Evolutionary conservation across 2,113 vertebrate genomes (phyloP), one percentile per base, ranked within the genome.

Genomic region (Coptodon bakossiorum): DNA sequence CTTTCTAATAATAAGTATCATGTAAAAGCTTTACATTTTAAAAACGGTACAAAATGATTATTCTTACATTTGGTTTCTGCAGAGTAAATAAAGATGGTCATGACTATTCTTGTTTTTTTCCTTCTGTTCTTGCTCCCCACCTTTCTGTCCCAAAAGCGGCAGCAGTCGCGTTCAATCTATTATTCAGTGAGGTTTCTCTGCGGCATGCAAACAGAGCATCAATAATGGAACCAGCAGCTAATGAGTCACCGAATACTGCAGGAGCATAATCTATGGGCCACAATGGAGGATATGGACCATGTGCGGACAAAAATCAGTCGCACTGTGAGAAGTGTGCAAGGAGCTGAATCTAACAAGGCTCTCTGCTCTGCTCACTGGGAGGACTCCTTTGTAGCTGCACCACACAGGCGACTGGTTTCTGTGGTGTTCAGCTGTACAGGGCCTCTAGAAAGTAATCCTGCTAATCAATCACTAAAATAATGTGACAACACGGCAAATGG

Each of bases 201-300:
- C 63, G 9, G 80, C 88, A 68, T 86, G 81, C 85, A 86, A 90
- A 86, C 91, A 85, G 6, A 22, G 9, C 91, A 91, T 91, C 84
- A 92, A 90, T 93, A 92, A 93, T 92, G 29, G 27, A 91, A 81
- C 48, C 38, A 54, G 81, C 43, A 48, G 86, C 82, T 85, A 85
- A 92, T 92, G 83, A 93, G 85, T 91, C 87, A 92, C 85, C 86
- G 17, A 90, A 89, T 84, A 31, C 82, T 83, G 87, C 88, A 61
- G 59, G 68, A 84, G 83, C 3, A 24, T 63, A 68, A 94, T 82
- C 84, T 85, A 24, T 82, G 50, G 86, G 14, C 36, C 48, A 16
- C 14, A 54, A 11, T 56, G 63, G 38, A 83, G 40, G 27, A 45
- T 22, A n/a, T 34, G 45, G 9, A 59, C 16, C 2, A 38, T 43